Percentiles rank a stretch among this genome's conserved stretches.
Evolutionary conservation across 2,797 vertebrate species (phyloP).

Genomic region (Chaetophractus vellerosus): DNA sequence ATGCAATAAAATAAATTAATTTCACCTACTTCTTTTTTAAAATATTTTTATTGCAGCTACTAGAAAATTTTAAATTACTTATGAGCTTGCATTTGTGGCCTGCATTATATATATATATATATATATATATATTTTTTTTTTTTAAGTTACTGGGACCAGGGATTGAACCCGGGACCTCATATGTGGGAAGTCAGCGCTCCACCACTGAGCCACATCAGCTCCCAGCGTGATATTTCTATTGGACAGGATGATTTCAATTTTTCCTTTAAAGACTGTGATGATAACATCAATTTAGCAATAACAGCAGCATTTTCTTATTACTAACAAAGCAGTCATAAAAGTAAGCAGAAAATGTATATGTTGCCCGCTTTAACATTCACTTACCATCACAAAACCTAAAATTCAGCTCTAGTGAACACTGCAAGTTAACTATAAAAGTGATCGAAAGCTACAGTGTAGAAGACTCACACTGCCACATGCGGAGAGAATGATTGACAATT

Average conservation of each 20-base stretch:
- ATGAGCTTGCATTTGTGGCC: neutral
- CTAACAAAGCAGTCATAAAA: constrained; percentile 9
- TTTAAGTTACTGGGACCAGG: too few relatives aligned
- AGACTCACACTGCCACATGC: neutral
- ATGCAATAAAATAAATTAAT: neutral
- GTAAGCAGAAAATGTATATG: neutral
- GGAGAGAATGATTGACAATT: neutral
- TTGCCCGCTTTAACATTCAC: neutral
- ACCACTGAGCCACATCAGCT: too few relatives aligned
- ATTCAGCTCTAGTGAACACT: neutral
- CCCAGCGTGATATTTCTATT: neutral
- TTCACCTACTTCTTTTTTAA: neutral
- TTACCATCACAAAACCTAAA: constrained; percentile 19
- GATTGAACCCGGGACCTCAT: too few relatives aligned
- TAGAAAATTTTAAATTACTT: neutral
- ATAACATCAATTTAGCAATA: neutral
- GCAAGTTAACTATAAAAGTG: neutral
- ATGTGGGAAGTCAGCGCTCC: too few relatives aligned
- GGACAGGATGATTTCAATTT: neutral
- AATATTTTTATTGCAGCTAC: neutral
- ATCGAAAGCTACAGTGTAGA: constrained; percentile 4
- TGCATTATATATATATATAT: neutral
- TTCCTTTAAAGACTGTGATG: neutral
- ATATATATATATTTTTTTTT: too few relatives aligned
- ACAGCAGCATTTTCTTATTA: neutral